Evolutionary conservation across 2,888 invertebrate genomes (phyloP), one percentile per base, ranked within the genome.

Genomic region (Dicyrtomina minuta): DNA sequence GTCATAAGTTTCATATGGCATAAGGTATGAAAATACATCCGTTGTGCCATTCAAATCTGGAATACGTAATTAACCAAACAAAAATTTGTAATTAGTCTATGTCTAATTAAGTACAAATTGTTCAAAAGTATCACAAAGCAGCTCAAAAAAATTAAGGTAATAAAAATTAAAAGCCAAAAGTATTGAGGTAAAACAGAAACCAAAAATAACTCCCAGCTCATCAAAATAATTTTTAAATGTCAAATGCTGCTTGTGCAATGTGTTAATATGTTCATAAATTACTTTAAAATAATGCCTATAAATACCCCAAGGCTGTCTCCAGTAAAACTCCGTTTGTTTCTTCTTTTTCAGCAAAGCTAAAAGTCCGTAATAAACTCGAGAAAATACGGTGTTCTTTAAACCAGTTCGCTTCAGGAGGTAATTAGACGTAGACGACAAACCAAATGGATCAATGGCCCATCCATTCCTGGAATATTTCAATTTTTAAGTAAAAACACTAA

Each of bases 1-100:
- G 80, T 99, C 98, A 79, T 99, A 99, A 0, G 94, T 95, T 83
- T 98, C 99, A 84, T 99, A 99, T 0, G 99, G 99, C 94, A 99
- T 97, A 90, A 97, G 88, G 81, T 99, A 98, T 17, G 17, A 33
- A n/a, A 58, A n/a, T 13, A 58, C 39, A 17, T 58, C 58, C 17
- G 15, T 58, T 12, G 33, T 2, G 2, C 58, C 41, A 41, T 39
- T 41, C 5, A 13, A 13, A 56, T 56, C n/a, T n/a, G n/a, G n/a
- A n/a, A n/a, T n/a, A n/a, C n/a, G n/a, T 27, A 26, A 17, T n/a
- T 13, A 8, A 56, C n/a, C 46, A 20, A 46, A 12, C 24, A 56
- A 26, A n/a, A 12, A 15, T 26, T 26, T 27, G 2, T 22, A 56
- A 22, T 56, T 26, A 22, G 15, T 13, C n/a, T n/a, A n/a, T n/a